A percentile compares a stretch with the other conserved stretches of the same genome.
These are phyloP conservation scores for Ostrea edulis DNA, from an alignment of 1,140 invertebrate genomes.

Conservation along the genomic window DNA sequence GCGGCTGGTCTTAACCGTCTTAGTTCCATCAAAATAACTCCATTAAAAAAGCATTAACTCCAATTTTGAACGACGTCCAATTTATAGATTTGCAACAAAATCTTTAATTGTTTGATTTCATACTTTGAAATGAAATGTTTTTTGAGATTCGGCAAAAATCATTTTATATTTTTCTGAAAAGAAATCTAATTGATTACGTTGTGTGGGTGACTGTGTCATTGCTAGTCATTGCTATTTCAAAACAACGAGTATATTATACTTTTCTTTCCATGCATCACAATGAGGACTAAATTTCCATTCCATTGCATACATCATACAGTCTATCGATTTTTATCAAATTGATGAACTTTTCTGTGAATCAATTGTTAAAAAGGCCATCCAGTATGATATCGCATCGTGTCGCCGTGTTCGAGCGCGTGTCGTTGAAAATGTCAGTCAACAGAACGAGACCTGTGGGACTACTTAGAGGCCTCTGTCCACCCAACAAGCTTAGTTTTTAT, in stretches of 20 bases:
- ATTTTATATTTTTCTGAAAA: no score
- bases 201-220: no score
- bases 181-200: no score
- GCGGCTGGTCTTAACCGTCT: neutral
- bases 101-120: no score
- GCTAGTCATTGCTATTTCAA: neutral
- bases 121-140: no score
- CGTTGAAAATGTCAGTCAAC: slow-evolving; percentile 9
- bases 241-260: neutral
- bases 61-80: neutral
- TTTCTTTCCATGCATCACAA: neutral
- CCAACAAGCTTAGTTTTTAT: neutral
- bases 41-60: slow-evolving; percentile 5
- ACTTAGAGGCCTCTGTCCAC: neutral
- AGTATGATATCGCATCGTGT: neutral
- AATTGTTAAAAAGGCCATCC: neutral
- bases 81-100: neutral
- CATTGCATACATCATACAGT: neutral
- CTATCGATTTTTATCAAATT: neutral
- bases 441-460: neutral
- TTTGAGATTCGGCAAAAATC: no score
- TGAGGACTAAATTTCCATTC: neutral
- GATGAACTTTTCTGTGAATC: slow-evolving; percentile 20
- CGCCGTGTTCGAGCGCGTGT: neutral
- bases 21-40: neutral